Conservation (phyloP, 2,113 vertebrate genomes). For the Melanerpes formicivorus region DNA sequence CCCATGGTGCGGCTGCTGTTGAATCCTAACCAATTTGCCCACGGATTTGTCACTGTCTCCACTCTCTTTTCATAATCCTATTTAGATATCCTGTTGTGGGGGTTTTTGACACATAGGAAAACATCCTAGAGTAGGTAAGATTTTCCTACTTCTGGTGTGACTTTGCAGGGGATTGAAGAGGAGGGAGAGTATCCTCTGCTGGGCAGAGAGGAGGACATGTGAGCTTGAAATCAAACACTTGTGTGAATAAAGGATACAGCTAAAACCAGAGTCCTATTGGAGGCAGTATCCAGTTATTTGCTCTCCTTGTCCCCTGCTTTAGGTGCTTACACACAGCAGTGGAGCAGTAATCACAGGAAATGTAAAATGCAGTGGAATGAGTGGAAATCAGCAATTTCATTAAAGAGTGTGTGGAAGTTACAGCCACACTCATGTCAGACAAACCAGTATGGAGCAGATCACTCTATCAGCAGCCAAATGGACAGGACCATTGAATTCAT, state of each 20-base stretch:
- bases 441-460: background rate
- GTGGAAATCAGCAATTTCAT: background rate
- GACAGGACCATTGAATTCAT: background rate
- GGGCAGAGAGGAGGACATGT: background rate
- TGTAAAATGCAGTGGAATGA: background rate
- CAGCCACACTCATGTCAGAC: background rate
- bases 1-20: background rate
- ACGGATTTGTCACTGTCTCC: background rate
- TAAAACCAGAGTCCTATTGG: background rate
- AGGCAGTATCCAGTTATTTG: background rate
- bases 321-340: background rate
- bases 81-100: background rate
- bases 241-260: background rate
- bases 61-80: rapidly evolving
- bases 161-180: background rate
- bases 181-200: background rate
- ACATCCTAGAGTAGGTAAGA: background rate
- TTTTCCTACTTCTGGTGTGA: background rate
- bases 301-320: background rate
- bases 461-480: background rate
- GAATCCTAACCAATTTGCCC: background rate
- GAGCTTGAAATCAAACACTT: background rate
- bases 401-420: background rate
- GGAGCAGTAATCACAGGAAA: background rate
- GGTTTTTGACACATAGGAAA: background rate